These are phyloP conservation scores for Brevimyrus niger DNA, from an alignment of 2,113 vertebrate genomes.

Conservation along the genomic window DNA sequence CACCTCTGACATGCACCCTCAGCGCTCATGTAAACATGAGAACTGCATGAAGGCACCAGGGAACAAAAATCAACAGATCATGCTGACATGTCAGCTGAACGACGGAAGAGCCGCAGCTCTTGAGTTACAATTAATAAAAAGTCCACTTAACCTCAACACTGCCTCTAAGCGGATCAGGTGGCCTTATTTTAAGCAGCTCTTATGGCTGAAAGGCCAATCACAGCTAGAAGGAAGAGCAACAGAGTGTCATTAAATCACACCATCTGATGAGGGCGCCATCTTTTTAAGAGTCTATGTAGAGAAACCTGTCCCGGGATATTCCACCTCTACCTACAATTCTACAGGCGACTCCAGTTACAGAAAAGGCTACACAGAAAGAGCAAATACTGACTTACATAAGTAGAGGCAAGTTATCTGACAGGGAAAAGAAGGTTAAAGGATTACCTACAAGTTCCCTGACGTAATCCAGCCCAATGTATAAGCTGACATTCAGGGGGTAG, in stretches of 20 bases:
- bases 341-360: background rate
- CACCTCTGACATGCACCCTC: background rate
- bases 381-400: constrained; percentile 8
- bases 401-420: background rate
- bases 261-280: background rate
- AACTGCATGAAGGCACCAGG: background rate
- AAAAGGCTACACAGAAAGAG: background rate
- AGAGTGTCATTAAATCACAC: background rate
- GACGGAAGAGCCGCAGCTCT: constrained; percentile 3
- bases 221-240: background rate
- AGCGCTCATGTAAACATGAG: background rate
- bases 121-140: constrained; percentile 41
- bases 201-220: background rate
- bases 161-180: constrained; percentile 47
- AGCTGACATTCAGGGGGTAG: constrained; percentile 7
- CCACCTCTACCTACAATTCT: background rate
- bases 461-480: background rate
- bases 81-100: background rate
- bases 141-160: constrained; percentile 48
- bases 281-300: background rate
- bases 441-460: background rate
- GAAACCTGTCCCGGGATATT: background rate
- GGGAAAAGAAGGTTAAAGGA: background rate
- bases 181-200: constrained; percentile 38
- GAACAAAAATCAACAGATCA: background rate